Percentiles rank a stretch among this genome's conserved stretches.
These are phyloP conservation scores for Centrocercus urophasianus DNA, from an alignment of 2,113 vertebrate genomes.

Conservation along the genomic window DNA sequence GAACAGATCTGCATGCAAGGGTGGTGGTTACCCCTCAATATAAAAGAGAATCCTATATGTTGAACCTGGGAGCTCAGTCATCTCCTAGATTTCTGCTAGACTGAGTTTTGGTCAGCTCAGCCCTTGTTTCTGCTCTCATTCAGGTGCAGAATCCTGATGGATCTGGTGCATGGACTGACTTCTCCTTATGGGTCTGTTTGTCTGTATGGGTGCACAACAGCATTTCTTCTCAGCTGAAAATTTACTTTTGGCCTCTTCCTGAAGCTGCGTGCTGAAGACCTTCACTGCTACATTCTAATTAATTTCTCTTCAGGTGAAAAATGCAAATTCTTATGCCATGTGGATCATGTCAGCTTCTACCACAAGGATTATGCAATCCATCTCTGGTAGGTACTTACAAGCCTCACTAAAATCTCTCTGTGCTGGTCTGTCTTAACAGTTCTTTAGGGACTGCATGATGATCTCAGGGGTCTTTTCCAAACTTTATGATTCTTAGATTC, in stretches of 20 bases:
- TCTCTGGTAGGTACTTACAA: neutral
- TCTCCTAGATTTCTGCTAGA: neutral
- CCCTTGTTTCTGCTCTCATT: neutral
- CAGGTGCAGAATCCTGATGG: neutral
- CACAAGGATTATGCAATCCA: neutral
- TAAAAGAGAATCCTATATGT: neutral
- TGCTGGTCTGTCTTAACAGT: neutral
- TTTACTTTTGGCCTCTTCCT: neutral
- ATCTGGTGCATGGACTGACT: too few species aligned
- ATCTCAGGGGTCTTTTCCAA: too few species aligned
- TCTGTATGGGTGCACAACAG: neutral
- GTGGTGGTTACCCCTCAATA: accelerated
- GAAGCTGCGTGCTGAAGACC: too few species aligned
- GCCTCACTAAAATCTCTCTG: neutral
- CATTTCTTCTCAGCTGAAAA: neutral
- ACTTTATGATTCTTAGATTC: too few species aligned
- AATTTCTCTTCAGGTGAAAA: neutral
- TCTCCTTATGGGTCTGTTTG: neutral
- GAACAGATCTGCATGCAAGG: accelerated
- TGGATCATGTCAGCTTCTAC: accelerated
- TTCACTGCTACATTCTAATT: accelerated
- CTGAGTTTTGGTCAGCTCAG: neutral
- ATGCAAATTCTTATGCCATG: neutral
- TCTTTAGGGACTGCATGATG: neutral
- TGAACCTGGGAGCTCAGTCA: neutral